phyloP scores from a whole-genome alignment of 2,797 vertebrate genomes.

The Halcyon smyrnensis region DNA sequence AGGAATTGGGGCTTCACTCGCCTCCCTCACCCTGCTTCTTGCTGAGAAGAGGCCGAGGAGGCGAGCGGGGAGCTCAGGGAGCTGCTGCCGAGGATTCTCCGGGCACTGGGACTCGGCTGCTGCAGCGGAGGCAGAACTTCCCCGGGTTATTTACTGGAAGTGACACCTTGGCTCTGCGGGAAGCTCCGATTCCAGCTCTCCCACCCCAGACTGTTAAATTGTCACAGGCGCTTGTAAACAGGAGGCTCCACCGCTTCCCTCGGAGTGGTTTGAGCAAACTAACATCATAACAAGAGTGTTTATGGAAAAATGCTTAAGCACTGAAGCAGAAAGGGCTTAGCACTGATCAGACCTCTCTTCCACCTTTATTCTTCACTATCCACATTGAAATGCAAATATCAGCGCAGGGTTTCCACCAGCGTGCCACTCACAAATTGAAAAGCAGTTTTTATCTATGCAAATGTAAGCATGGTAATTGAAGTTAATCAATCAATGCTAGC shows the following conservation, averaged over 20 bases:
- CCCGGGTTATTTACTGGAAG: neutral
- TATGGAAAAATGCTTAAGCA: conserved; percentile 92
- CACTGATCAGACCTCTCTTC: conserved; percentile 98
- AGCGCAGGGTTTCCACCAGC: conserved; percentile 97
- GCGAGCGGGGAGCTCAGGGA: neutral
- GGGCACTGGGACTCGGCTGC: accelerated
- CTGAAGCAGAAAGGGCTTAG: conserved; percentile 98
- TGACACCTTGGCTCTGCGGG: neutral
- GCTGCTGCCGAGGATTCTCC: neutral
- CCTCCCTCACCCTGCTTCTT: neutral
- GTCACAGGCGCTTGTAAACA: conserved; percentile 87
- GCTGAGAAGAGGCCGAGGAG: neutral
- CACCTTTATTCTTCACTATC: conserved; percentile 99
- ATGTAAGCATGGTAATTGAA: conserved; percentile 99
- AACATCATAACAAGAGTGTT: conserved; percentile 97
- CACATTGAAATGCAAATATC: conserved; percentile 99
- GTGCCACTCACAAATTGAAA: conserved; percentile 99
- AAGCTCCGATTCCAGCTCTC: conserved; percentile 8
- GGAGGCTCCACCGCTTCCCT: conserved; percentile 84
- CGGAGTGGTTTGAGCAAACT: conserved; percentile 86
- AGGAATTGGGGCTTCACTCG: neutral
- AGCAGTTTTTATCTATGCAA: conserved; percentile 99
- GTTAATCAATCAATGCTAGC: conserved; percentile 99
- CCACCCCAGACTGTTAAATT: conserved; percentile 76
- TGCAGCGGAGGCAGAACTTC: neutral